A percentile compares a stretch with the other conserved stretches of the same genome.
phyloP scores from a whole-genome alignment of 2,888 invertebrate species.

The Sarcophaga rosellei region DNA sequence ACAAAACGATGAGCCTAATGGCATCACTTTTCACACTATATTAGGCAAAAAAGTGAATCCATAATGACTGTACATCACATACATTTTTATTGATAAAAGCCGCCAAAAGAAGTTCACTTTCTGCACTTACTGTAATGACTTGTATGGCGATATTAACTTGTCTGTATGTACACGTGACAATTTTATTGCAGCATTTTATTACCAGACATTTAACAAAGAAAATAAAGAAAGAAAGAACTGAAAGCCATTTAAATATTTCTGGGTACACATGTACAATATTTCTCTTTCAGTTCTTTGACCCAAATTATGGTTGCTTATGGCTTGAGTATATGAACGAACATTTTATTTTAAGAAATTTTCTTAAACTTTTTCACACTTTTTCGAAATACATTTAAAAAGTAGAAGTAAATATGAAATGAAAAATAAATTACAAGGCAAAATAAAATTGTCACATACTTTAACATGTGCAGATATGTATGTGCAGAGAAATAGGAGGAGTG shows the following conservation, averaged over 20 bases:
- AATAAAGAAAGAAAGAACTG: not conserved
- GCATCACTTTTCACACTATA: too few relatives aligned
- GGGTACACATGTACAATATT: slow-evolving; percentile 6
- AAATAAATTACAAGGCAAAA: slow-evolving; percentile 2
- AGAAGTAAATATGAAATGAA: slow-evolving; percentile 9
- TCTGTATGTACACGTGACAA: slow-evolving; percentile 23
- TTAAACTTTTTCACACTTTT: slow-evolving; percentile 7
- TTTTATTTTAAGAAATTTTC: slow-evolving; percentile 51
- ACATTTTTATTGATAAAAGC: not conserved
- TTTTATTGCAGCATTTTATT: slow-evolving; percentile 22
- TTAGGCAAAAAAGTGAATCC: too few relatives aligned
- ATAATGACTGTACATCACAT: too few relatives aligned
- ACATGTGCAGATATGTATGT: slow-evolving; percentile 35
- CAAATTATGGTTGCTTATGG: slow-evolving; percentile 22
- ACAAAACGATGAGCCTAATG: too few relatives aligned
- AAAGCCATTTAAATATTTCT: slow-evolving; percentile 22
- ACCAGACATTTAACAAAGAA: slow-evolving; percentile 6
- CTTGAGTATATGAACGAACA: not conserved
- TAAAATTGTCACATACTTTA: slow-evolving; percentile 54
- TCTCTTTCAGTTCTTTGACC: slow-evolving; percentile 53
- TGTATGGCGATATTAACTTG: not conserved
- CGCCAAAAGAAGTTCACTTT: not conserved
- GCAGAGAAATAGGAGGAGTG: slow-evolving; percentile 23
- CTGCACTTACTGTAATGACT: not conserved
- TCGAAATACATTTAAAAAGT: not conserved